Percentiles rank a stretch among this genome's conserved stretches.
Evolutionary conservation across 2,888 invertebrate genomes (phyloP).

Genomic region (Lissocephala sabroskyi): DNA sequence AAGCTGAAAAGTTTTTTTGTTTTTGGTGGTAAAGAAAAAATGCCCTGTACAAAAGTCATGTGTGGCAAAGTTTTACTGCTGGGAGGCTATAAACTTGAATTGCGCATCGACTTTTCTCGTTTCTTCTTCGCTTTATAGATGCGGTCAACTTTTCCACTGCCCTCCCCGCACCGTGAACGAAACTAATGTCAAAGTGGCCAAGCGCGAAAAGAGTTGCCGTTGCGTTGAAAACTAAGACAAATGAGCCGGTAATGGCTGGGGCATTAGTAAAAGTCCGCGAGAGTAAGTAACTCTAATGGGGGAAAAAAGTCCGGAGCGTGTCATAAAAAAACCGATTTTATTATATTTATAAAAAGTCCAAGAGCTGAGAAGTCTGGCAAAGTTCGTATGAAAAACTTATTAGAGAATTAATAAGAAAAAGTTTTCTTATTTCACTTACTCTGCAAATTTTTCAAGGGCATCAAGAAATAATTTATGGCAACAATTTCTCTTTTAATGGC

Average conservation of each 20-base stretch:
- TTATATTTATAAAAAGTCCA: too few relatives aligned
- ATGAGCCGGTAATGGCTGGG: constrained; percentile 49
- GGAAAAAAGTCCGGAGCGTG: neutral
- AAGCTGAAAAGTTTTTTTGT: neutral
- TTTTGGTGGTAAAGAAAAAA: constrained; percentile 12
- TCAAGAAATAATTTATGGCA: too few relatives aligned
- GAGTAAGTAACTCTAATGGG: neutral
- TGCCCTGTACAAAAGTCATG: constrained; percentile 34
- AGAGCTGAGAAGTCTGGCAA: too few relatives aligned
- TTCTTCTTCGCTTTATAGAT: constrained; percentile 7
- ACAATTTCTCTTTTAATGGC: too few relatives aligned
- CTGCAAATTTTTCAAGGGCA: too few relatives aligned
- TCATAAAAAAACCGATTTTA: constrained; percentile 24
- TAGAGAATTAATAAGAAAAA: too few relatives aligned
- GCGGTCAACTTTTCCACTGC: constrained; percentile 47
- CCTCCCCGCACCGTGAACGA: constrained; percentile 47
- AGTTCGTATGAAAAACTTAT: too few relatives aligned
- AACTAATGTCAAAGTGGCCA: constrained; percentile 53
- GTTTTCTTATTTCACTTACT: too few relatives aligned
- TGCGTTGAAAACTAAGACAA: constrained; percentile 49
- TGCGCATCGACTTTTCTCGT: constrained; percentile 35
- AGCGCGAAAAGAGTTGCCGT: constrained; percentile 49
- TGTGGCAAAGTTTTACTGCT: constrained; percentile 35
- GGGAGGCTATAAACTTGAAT: constrained; percentile 49
- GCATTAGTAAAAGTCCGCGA: constrained; percentile 28